Base-by-base conservation (phyloP, 2,113 vertebrate species). In the Oreochromis niloticus region DNA sequence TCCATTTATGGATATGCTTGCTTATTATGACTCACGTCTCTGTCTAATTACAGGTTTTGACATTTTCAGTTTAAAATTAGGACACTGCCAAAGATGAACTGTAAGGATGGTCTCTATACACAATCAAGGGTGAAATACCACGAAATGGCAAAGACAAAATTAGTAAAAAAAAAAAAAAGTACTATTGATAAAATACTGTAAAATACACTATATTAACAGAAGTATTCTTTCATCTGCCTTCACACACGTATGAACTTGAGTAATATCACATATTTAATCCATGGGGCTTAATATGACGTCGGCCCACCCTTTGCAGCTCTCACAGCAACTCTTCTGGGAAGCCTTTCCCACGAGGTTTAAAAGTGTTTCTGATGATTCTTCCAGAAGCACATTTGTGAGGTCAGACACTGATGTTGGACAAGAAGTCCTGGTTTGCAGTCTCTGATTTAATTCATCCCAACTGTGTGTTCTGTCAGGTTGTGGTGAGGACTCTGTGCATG, bases 61-160 rank as follows among this genome's bases (percentile, higher is more conserved):
- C 22, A 13, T 56, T 56, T 56, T 56, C 22, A 56, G 22, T 56
- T 56, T 27, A 7, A 56, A 56, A 56, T 7, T 56, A 56, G 55
- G 22, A 56, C 4, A 56, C 1, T 56, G 0, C 55, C 55, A 56
- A 24, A 0, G 55, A 56, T 56, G 11, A 27, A 56, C 22, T 56
- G 55, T 56, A 27, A 56, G 55, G 14, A 27, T 27, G 1, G 0
- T 0, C 22, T 56, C 22, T 56, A 56, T 56, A 14, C 55, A 0
- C 55, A 56, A 56, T 56, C 55, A 0, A 56, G 55, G 12, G 0
- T 57, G 22, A 57, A 57, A 57, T 57, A 0, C 0, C 55, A 57
- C 22, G 4, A 27, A 57, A 57, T 27, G 12, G 6, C 24, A 57
- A 57, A 57, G 24, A 57, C 24, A 57, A 57, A 27, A 27, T 57